Base-by-base conservation (phyloP, 1,140 invertebrate genomes). In the Drosophila grimshawi region DNA sequence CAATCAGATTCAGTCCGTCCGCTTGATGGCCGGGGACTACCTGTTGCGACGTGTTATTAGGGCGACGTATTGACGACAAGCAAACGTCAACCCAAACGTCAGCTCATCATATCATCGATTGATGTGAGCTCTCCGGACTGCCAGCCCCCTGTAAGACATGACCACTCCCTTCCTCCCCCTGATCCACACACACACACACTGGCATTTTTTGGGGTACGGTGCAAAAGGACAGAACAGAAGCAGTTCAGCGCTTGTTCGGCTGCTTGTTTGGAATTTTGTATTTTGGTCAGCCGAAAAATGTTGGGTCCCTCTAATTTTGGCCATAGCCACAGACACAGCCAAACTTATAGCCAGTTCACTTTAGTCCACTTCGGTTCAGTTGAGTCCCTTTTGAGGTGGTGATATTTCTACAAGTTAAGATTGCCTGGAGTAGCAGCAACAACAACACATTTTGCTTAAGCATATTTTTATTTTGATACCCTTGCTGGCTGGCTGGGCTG, bases 21-120 rank as follows among this genome's bases (percentile, higher is more conserved):
- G 43, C 61, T 86, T 88, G 86, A 89, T 90, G 81, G 60, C 55
- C 72, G 86, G 86, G 85, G 85, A 89, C 85, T 89, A 89, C 85
- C 85, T 89, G 85, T 89, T 89, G 85, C 78, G 85, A 89, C 75
- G 85, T 89, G 85, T 89, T 89, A 89, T 89, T 89, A 90, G 86
- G 86, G 86, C 85, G 85, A 89, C 85, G 85, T 89, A 89, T 89
- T 89, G 85, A 89, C 85, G 85, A 89, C 85, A 89, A 90, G 86
- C 86, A 89, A 90, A 89, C 85, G 85, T 89, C 85, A 89, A 89
- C 85, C 85, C 85, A 83, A 88, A 88, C 83, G 83, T 88, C 83
- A 88, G 83, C 83, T 88, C 83, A 80, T 88, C 83, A 88, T 89
- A 88, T 88, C 83, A 88, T 89, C 83, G 85, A 89, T 89, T 89